phyloP scores from a whole-genome alignment of 2,797 vertebrate genomes.

The Melanotaenia trifasciata region DNA sequence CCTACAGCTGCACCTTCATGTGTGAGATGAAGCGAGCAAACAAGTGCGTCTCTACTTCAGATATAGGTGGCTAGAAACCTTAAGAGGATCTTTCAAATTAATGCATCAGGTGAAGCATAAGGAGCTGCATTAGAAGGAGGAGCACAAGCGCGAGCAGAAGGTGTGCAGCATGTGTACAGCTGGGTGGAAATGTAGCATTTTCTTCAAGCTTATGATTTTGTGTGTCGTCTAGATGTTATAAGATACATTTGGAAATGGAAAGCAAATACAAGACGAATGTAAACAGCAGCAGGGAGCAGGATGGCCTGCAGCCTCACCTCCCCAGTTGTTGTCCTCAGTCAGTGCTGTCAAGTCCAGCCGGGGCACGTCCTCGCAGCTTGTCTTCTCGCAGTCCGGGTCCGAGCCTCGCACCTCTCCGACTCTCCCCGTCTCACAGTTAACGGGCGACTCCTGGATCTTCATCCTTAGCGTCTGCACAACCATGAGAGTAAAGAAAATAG shows the following conservation, averaged over 20 bases:
- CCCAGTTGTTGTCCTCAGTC: conserved; percentile 90
- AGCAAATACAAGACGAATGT: not conserved
- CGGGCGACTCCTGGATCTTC: conserved; percentile 95
- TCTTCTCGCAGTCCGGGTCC: conserved; percentile 80
- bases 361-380: conserved; percentile 87
- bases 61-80: conserved; percentile 40
- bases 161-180: conserved; percentile 75
- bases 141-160: conserved; percentile 56
- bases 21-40: conserved; percentile 16
- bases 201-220: conserved; percentile 8
- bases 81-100: conserved; percentile 62
- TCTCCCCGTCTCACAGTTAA: conserved; percentile 82
- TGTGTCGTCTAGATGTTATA: not conserved
- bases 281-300: conserved; percentile 5
- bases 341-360: conserved; percentile 89
- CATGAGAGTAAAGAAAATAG: conserved; percentile 67
- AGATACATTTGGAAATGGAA: not conserved
- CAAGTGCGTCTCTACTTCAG: conserved; percentile 20
- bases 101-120: conserved; percentile 42
- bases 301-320: conserved; percentile 87
- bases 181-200: not conserved
- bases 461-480: conserved; percentile 88
- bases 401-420: conserved; percentile 75
- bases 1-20: not conserved
- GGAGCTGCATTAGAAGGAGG: conserved; percentile 43